phyloP scores from a whole-genome alignment of 2,113 vertebrate genomes.

The Numida meleagris region DNA sequence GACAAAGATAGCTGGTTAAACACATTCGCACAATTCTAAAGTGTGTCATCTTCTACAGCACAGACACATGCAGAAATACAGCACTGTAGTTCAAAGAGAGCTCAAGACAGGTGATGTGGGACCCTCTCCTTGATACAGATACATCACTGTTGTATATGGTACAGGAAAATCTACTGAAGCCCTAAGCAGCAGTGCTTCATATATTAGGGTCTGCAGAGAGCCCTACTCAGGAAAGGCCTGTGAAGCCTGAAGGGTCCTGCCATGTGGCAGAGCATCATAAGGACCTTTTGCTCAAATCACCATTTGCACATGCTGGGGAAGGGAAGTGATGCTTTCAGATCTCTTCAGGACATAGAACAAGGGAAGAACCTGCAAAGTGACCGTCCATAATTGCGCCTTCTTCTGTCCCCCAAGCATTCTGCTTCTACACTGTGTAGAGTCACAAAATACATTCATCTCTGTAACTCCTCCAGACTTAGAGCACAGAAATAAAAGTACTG shows the following conservation, averaged over 20 bases:
- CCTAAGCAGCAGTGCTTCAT: neutral
- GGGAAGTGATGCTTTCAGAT: neutral
- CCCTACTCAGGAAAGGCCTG: neutral
- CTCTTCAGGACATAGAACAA: neutral
- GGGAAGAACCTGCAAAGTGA: too few relatives aligned
- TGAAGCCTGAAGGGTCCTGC: neutral
- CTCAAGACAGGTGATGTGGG: neutral
- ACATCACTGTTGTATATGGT: too few relatives aligned
- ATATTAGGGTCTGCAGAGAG: neutral
- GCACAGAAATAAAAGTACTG: too few relatives aligned
- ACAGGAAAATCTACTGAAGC: neutral
- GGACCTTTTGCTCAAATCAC: neutral
- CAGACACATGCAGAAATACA: neutral
- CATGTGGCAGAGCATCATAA: neutral
- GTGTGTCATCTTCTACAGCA: neutral
- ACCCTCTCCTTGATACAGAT: too few relatives aligned
- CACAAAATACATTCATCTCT: neutral
- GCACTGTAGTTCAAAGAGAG: neutral
- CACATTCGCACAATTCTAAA: neutral
- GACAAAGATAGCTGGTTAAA: neutral
- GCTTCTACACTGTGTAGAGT: neutral
- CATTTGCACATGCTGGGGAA: neutral
- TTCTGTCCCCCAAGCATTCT: neutral
- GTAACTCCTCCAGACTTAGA: neutral
- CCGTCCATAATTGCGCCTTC: neutral